Conservation (phyloP, 1,140 invertebrate genomes). For the Pseudobourletiella spinata region DNA sequence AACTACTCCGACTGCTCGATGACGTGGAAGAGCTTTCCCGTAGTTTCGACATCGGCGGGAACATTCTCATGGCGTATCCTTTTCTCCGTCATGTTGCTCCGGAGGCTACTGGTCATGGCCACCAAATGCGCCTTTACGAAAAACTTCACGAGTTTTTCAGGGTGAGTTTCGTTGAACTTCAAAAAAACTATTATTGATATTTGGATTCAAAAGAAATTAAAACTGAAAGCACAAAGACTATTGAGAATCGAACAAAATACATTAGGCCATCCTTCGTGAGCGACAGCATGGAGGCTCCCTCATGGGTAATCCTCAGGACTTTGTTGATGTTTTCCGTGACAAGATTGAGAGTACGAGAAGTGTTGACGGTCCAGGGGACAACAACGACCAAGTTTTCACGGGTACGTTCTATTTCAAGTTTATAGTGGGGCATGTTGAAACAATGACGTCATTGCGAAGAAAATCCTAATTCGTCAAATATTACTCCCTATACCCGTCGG, state of each 20-base stretch:
- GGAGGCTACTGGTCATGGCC: conserved; percentile 26
- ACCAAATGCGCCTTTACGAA: conserved; percentile 26
- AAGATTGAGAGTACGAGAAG: conserved; percentile 31
- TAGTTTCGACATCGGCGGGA: conserved; percentile 24
- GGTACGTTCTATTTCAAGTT: not conserved
- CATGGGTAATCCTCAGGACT: conserved; percentile 25
- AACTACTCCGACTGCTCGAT: conserved; percentile 20
- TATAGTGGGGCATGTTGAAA: too few species aligned
- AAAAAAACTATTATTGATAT: not conserved
- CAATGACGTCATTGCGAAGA: too few species aligned
- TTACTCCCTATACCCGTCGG: too few species aligned
- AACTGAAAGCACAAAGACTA: too few species aligned
- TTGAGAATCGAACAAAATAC: too few species aligned
- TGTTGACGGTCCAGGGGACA: not conserved
- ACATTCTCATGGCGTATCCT: conserved; percentile 36
- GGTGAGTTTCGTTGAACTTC: conserved; percentile 7
- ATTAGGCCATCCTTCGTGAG: conserved; percentile 25
- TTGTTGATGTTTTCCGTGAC: conserved; percentile 30
- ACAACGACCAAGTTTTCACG: not conserved
- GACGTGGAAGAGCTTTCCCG: conserved; percentile 25
- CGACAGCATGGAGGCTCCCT: conserved; percentile 18
- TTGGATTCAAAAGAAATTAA: too few species aligned
- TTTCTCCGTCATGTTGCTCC: conserved; percentile 28
- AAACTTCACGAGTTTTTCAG: conserved; percentile 31
- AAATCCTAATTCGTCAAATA: too few species aligned